Evolutionary conservation across 2,113 vertebrate species (phyloP).

Genomic region (Heliornis fulica): DNA sequence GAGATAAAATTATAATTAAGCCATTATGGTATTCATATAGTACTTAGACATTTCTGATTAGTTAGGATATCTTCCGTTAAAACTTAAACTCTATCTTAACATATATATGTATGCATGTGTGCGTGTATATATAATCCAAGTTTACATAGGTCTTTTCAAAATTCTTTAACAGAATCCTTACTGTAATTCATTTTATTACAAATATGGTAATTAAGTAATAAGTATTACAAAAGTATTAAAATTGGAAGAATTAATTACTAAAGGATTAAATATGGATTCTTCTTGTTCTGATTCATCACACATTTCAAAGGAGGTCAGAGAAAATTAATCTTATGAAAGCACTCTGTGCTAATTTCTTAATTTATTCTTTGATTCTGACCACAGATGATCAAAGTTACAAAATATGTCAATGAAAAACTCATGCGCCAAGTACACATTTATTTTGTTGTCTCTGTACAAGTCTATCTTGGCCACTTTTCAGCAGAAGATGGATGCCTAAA

Average conservation of each 20-base stretch:
- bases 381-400: background rate
- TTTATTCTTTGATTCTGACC: background rate
- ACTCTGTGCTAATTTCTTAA: background rate
- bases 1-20: background rate
- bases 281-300: background rate
- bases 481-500: background rate
- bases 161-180: background rate
- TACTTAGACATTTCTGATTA: background rate
- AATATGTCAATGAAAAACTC: background rate
- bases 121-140: background rate
- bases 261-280: background rate
- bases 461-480: background rate
- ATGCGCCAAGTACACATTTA: background rate
- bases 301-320: background rate
- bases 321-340: background rate
- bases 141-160: background rate
- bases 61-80: background rate
- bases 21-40: background rate
- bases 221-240: background rate
- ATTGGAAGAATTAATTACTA: too few relatives aligned
- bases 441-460: background rate
- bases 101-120: fast-evolving
- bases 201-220: background rate
- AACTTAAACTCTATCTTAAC: background rate
- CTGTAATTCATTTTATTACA: background rate